Evolutionary conservation across 2,888 invertebrate species (phyloP).

Genomic region (Caenorhabditis afra): DNA sequence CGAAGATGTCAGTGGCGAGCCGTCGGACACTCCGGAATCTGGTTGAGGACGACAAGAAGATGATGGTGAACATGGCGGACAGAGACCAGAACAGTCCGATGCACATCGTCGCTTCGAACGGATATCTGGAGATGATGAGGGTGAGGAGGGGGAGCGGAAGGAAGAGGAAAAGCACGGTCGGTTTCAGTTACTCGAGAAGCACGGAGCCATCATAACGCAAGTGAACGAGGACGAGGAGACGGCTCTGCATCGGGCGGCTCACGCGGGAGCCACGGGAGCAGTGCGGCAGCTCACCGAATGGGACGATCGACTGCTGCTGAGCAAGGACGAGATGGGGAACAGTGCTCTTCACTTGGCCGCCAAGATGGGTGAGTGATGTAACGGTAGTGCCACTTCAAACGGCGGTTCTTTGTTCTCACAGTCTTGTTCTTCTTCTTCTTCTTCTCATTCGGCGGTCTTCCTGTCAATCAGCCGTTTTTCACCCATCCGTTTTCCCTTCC

Average conservation of each 20-base stretch:
- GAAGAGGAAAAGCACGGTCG: neutral
- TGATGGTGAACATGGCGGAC: constrained; percentile 81
- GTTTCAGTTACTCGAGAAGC: constrained; percentile 81
- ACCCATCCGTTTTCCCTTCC: neutral
- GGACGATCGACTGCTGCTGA: constrained; percentile 62
- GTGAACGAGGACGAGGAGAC: constrained; percentile 83
- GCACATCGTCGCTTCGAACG: constrained; percentile 82
- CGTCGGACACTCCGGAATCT: constrained; percentile 28
- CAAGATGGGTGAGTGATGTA: constrained; percentile 75
- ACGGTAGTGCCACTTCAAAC: neutral
- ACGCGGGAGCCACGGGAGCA: constrained; percentile 76
- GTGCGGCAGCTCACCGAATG: constrained; percentile 67
- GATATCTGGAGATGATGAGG: constrained; percentile 65
- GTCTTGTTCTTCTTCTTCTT: constrained; percentile 2
- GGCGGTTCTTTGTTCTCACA: too few species aligned
- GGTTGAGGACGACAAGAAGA: constrained; percentile 35
- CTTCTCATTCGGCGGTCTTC: too few species aligned
- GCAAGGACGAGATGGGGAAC: constrained; percentile 76
- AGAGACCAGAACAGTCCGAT: constrained; percentile 82
- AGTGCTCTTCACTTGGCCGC: constrained; percentile 82
- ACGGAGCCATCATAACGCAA: constrained; percentile 81
- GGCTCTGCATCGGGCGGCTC: constrained; percentile 82
- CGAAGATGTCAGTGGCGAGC: constrained; percentile 1
- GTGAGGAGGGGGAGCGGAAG: constrained; percentile 24
- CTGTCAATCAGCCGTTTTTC: constrained; percentile 13